Base-by-base conservation (phyloP, 2,888 invertebrate species). In the Campoplex capitator region DNA sequence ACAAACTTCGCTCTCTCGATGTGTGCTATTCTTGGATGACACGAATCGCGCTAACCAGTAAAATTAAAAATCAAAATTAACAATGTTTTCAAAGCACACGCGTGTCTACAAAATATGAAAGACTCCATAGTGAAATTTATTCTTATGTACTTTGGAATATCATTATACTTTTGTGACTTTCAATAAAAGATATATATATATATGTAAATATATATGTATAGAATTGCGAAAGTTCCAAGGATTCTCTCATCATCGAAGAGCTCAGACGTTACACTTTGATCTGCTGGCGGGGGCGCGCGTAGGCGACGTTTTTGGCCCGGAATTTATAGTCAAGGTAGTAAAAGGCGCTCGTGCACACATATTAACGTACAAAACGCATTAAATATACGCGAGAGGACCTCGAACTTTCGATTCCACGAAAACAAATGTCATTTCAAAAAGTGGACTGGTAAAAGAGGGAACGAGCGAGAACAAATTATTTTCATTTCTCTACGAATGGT, bases 261-360 rank as follows among this genome's bases (percentile, higher is more conserved):
- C 68, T 23, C 42, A 83, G 56, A 56, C 81, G 85, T 85, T 82
- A 83, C 71, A 85, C 71, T 82, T 85, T 82, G 75, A 86, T 78
- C 78, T 32, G 82, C 23, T 45, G 80, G 35, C 56, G 77, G 51
- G 65, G 68, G 65, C 70, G 75, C 74, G 83, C 70, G 88, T 88
- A 78, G 88, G 86, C 88, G 84, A 82, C 58, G 79, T 82, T 86
- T 88, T 88, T 82, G 86, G 86, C 79, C 79, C 78, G 86, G 81
- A 85, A 86, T 88, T 88, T 82, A 77, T 77, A 80, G 83, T 83
- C 83, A 73, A 58, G 77, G 77, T 70, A 48, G 81, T 81, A 83
- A 86, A 86, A 83, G 79, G 70, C 58, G 56, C 45, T 16, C 32
- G 28, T 45, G n/a, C n/a, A 58, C 56, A 45, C 56, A 38, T 32